phyloP scores from a whole-genome alignment of 2,888 invertebrate species.

The Entomobrya multifasciata region DNA sequence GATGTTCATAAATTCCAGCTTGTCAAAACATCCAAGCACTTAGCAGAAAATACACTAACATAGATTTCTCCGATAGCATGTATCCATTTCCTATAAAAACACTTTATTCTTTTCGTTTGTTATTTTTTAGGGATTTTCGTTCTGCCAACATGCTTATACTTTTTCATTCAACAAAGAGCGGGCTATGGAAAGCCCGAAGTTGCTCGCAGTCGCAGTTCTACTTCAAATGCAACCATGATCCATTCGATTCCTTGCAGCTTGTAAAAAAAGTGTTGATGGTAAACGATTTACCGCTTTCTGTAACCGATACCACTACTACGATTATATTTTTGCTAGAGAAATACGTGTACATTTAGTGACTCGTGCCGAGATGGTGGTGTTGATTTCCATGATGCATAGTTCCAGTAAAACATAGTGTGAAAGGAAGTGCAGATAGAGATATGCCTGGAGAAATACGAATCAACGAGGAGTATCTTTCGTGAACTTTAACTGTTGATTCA shows the following conservation, averaged over 20 bases:
- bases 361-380: conserved; percentile 44
- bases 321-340: conserved; percentile 24
- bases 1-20: conserved; percentile 46
- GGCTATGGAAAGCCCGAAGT: conserved; percentile 1
- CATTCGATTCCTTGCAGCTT: background rate
- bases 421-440: background rate
- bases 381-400: conserved; percentile 36
- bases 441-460: background rate
- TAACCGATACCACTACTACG: conserved; percentile 55
- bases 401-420: background rate
- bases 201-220: conserved; percentile 33
- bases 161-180: conserved; percentile 59
- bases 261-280: conserved; percentile 52
- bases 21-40: conserved; percentile 64
- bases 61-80: conserved; percentile 38
- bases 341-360: conserved; percentile 2
- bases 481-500: conserved; percentile 57
- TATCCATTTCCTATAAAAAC: conserved; percentile 65
- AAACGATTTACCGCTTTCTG: conserved; percentile 68
- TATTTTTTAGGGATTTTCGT: conserved; percentile 30
- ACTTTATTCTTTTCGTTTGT: conserved; percentile 52
- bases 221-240: conserved; percentile 49
- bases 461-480: conserved; percentile 2
- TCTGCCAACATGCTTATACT: conserved; percentile 57
- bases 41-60: conserved; percentile 44